phyloP scores from a whole-genome alignment of 1,140 invertebrate species.

The Saxidomus purpurata region DNA sequence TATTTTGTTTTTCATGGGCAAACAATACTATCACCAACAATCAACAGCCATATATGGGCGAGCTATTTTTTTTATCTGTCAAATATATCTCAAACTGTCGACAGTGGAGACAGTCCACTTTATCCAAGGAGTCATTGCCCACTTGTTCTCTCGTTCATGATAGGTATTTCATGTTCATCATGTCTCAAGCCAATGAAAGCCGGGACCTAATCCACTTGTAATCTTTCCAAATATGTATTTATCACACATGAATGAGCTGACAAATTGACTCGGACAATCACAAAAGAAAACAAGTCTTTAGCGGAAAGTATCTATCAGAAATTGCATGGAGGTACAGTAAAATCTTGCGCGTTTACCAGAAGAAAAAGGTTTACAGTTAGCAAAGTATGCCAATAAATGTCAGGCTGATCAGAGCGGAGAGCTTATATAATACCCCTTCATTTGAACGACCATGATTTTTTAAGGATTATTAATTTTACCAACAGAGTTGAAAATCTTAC shows the following conservation, averaged over 20 bases:
- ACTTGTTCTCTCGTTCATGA: slow-evolving; percentile 6
- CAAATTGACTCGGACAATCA: slow-evolving; percentile 58
- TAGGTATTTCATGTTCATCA: slow-evolving; percentile 35
- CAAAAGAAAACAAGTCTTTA: slow-evolving; percentile 38
- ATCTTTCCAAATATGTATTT: slow-evolving; percentile 48
- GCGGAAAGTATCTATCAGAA: neutral
- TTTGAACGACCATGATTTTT: no score
- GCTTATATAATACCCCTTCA: no score
- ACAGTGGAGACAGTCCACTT: slow-evolving; percentile 36
- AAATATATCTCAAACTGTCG: slow-evolving; percentile 40
- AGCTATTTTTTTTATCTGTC: slow-evolving; percentile 29
- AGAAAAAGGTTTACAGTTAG: neutral
- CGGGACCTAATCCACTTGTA: slow-evolving; percentile 24
- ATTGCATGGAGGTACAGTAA: neutral
- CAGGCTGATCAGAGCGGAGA: no score
- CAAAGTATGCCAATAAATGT: neutral
- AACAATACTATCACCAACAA: slow-evolving; percentile 25
- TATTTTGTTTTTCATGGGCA: slow-evolving; percentile 17
- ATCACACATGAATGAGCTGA: slow-evolving; percentile 45
- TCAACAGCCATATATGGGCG: slow-evolving; percentile 18
- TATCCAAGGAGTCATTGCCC: slow-evolving; percentile 7
- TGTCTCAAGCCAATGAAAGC: slow-evolving; percentile 31
- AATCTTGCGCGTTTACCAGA: neutral
- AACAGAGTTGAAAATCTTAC: no score
- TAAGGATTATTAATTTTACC: no score